Base-by-base conservation (phyloP, 1,140 invertebrate species). In the Pollicipes pollicipes region DNA sequence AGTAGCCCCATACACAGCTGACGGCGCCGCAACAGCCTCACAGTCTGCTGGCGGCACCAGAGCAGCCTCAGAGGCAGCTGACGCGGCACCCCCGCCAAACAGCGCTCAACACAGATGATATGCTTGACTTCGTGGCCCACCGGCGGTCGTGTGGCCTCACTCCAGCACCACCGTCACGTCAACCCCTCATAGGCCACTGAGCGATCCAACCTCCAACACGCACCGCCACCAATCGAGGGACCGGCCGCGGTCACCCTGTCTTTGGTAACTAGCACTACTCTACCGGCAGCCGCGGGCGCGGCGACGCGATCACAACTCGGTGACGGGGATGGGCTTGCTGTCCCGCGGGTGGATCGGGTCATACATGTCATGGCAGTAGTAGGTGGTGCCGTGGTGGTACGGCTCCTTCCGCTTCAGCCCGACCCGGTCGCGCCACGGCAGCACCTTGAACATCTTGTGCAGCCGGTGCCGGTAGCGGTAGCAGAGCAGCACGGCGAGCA, bases 361-460 rank as follows among this genome's bases (percentile, higher is more conserved):
- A n/a, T 66, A 66, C 27, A 66, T 66, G 17, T 66, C 64, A n/a
- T 66, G 64, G 28, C 28, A 66, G 64, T 66, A 66, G 27, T 66
- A 66, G 27, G 64, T 66, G 10, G 3, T 3, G 17, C 27, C 28
- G 64, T 29, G 64, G 64, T 66, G 64, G 28, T 29, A 66, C 28
- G 28, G 27, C 27, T 29, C 28, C 27, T 27, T 29, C 3, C 27
- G 64, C 28, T 29, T 27, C 28, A 28, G 64, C 3, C 64, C 64
- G 64, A 66, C 64, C 64, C 64, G 64, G 10, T 66, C 64, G 64
- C 64, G 64, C 64, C 64, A 66, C 64, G 64, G 28, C 28, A 66
- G 27, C 27, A 29, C 64, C 27, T 28, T 66, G 64, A 66, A 29
- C 64, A 66, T 66, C 17, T 66, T 66, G 64, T 29, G 64, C 64